Base-by-base conservation (phyloP, 2,797 vertebrate species). In the Hylomyscus alleni region DNA sequence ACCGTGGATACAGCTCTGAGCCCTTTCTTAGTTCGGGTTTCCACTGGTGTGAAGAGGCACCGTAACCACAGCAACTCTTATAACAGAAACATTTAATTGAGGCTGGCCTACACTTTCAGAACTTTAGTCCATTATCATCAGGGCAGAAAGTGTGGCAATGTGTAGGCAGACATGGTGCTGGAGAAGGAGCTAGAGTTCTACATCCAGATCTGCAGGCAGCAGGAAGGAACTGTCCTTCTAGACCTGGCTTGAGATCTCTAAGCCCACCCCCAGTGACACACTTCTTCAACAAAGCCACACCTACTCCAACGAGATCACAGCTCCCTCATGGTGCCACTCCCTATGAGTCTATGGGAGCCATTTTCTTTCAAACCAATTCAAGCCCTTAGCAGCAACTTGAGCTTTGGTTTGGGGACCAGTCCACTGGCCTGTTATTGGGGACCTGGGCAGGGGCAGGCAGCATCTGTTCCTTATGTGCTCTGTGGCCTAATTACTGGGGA, bases 1-100 rank as follows among this genome's bases (percentile, higher is more conserved):
- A 22, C 65, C 20, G 52, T 29, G 11, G 56, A 14, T 3, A 0
- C 1, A 0, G 58, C 11, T 3, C 1, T 8, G 81, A 44, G 73
- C 2, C 40, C 73, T 76, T 12, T 76, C 73, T 47, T 76, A 26
- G n/a, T 73, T 40, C 2, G 73, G 40, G 24, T 76, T 44, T 26
- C 37, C 40, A 76, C 14, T 29, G 24, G 40, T 76, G 26, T 31
- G 75, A 76, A 47, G 12, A 76, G 75, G 47, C 75, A 76, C 44
- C 13, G 15, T 47, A 26, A 47, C 24, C 44, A 76, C 3, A 29
- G 44, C 75, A 31, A 9, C 6, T 76, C 75, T 76, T 76, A 31
- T 8, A 47, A 47, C 29, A 44, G 24, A 76, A 47, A 29, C 44
- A 47, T 44, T 47, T 76, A 0, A 47, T 6, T 13, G 6, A 26